These are phyloP conservation scores for Ameiurus melas DNA, from an alignment of 2,113 vertebrate species.

Conservation along the genomic window DNA sequence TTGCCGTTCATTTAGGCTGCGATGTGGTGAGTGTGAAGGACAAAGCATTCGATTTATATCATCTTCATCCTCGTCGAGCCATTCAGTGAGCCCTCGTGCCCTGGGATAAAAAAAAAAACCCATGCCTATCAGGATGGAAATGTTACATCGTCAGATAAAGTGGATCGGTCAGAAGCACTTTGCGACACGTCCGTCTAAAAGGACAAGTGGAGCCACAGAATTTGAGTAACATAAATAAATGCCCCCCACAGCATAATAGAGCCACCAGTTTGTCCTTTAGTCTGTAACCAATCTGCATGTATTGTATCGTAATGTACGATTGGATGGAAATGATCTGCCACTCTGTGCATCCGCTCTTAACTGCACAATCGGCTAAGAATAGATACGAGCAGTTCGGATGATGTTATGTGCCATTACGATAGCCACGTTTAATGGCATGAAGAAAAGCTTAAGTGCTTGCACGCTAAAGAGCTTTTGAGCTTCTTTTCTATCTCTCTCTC, in stretches of 20 bases:
- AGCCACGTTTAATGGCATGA: constrained; percentile 19
- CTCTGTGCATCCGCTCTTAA: neutral
- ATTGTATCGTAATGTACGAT: neutral
- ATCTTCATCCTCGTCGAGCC: neutral
- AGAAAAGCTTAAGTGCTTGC: constrained; percentile 6
- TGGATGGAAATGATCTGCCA: neutral
- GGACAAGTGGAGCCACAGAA: neutral
- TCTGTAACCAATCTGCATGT: neutral
- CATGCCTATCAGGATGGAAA: neutral
- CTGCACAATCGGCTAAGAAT: constrained; percentile 20
- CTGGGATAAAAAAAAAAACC: neutral
- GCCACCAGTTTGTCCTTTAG: neutral
- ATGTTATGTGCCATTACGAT: constrained; percentile 15
- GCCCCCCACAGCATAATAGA: neutral
- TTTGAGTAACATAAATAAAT: neutral
- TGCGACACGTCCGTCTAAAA: neutral
- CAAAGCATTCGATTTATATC: neutral
- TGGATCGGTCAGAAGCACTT: neutral
- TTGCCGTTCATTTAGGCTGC: neutral
- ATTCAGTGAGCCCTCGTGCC: neutral
- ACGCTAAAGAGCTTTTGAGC: neutral
- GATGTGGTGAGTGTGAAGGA: neutral
- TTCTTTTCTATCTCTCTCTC: neutral
- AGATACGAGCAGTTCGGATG: constrained; percentile 13
- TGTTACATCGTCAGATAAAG: neutral